phyloP scores from a whole-genome alignment of 2,797 vertebrate species.

The Coccyzus lansbergi region DNA sequence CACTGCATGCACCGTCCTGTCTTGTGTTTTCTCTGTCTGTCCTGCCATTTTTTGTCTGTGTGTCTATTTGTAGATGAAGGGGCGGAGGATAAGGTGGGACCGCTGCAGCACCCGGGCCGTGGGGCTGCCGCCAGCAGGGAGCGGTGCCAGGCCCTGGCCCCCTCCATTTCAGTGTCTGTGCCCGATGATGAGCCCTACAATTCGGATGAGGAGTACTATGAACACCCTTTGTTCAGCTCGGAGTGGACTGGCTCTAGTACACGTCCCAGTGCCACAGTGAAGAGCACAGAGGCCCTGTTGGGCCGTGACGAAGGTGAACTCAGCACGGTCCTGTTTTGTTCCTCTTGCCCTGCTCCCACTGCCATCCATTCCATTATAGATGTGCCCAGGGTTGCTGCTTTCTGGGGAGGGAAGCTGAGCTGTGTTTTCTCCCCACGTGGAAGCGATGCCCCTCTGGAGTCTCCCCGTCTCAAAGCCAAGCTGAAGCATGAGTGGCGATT shows the following conservation, averaged over 20 bases:
- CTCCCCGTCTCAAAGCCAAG: background rate
- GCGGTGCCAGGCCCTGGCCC: conserved; percentile 89
- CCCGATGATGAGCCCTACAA: conserved; percentile 92
- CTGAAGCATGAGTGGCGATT: background rate
- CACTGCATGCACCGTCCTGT: conserved; percentile 1
- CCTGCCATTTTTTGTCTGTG: conserved; percentile 86
- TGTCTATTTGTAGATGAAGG: conserved; percentile 97
- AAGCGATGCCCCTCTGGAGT: conserved; percentile 67
- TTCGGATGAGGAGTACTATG: conserved; percentile 95
- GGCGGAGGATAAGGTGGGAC: conserved; percentile 92
- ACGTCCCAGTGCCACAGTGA: conserved; percentile 85
- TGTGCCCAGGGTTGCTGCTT: background rate
- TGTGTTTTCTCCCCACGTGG: conserved; percentile 58
- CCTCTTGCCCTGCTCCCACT: conserved; percentile 64
- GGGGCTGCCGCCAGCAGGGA: conserved; percentile 77
- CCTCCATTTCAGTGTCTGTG: conserved; percentile 96
- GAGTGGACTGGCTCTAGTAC: conserved; percentile 89
- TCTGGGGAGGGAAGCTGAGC: background rate
- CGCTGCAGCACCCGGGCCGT: conserved; percentile 85
- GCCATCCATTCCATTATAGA: conserved; percentile 28
- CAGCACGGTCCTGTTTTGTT: conserved; percentile 86
- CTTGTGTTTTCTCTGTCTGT: conserved; percentile 73
- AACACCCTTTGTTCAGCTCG: conserved; percentile 95
- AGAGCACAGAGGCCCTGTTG: conserved; percentile 83
- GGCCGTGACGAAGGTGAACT: conserved; percentile 94